Conservation (phyloP, 2,888 invertebrate genomes). For the Macrophya annulata region DNA sequence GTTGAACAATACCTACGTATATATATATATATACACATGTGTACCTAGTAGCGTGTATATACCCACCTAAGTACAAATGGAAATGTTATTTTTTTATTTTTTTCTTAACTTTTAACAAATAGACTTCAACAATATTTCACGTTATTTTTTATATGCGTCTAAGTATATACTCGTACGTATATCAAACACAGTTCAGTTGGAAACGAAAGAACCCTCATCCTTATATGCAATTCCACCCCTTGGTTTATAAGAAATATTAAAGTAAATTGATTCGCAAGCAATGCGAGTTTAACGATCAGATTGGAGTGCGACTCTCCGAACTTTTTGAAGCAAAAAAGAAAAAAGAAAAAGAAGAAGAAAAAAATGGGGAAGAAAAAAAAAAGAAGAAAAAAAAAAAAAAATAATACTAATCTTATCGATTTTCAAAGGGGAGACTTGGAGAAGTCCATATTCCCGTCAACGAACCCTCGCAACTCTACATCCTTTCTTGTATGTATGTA, state of each 20-base stretch:
- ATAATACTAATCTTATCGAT: slow-evolving; percentile 22
- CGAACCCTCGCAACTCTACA: background rate
- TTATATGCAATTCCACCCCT: background rate
- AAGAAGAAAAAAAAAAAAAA: background rate
- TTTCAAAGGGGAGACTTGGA: background rate
- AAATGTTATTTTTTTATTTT: background rate
- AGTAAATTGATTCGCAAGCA: slow-evolving; percentile 16
- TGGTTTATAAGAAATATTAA: background rate
- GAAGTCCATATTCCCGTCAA: background rate
- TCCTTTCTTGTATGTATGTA: background rate
- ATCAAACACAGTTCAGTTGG: background rate
- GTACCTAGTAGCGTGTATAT: too few species aligned
- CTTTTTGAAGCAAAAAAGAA: background rate
- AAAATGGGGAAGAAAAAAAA: background rate
- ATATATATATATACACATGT: background rate
- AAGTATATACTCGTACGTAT: background rate
- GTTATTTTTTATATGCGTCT: background rate
- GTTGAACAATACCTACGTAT: slow-evolving; percentile 17
- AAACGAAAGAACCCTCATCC: background rate
- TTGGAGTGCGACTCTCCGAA: slow-evolving; percentile 21
- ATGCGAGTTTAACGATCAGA: slow-evolving; percentile 40
- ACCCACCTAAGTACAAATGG: background rate
- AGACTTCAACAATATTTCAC: slow-evolving; percentile 3
- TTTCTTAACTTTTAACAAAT: background rate
- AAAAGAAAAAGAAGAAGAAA: background rate